These are phyloP conservation scores for Procambarus virginalis DNA, from an alignment of 1,140 invertebrate species.

Conservation along the genomic window DNA sequence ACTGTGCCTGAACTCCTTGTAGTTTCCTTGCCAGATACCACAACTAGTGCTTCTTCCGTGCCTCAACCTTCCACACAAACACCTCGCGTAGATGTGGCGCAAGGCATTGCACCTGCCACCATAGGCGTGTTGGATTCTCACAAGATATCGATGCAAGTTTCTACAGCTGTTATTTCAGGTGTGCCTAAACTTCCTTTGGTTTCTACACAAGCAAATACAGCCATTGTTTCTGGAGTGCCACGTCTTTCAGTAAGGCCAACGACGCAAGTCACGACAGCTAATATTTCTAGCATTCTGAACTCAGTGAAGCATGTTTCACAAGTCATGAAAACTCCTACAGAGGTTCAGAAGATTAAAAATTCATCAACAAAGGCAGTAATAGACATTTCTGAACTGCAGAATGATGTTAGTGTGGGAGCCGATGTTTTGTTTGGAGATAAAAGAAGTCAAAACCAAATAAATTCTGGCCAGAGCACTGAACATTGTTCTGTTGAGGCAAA, in stretches of 20 bases:
- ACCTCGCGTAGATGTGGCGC: conserved; percentile 4
- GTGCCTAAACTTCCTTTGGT: conserved; percentile 26
- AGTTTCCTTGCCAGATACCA: neutral
- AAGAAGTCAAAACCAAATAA: neutral
- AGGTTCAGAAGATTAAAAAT: neutral
- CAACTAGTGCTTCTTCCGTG: neutral
- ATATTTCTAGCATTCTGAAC: neutral
- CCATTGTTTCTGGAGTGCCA: conserved; percentile 32
- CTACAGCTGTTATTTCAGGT: conserved; percentile 39
- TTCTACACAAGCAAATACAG: conserved; percentile 44
- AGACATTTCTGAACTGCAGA: conserved; percentile 16
- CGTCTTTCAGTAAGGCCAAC: conserved; percentile 14
- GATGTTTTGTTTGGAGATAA: neutral
- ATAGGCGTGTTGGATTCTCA: conserved; percentile 30
- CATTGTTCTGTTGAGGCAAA: conserved; percentile 1
- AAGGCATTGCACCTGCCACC: conserved; percentile 7
- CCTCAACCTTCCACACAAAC: conserved; percentile 23
- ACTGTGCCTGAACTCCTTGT: neutral
- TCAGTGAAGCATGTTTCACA: conserved; percentile 21
- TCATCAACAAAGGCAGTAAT: neutral
- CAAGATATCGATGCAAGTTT: conserved; percentile 7
- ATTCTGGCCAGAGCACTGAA: conserved; percentile 5
- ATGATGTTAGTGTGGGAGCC: conserved; percentile 4
- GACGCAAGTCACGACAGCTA: conserved; percentile 8
- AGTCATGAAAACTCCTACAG: neutral